Evolutionary conservation across 2,888 invertebrate species (phyloP).

Genomic region (Acrobasis suavella): DNA sequence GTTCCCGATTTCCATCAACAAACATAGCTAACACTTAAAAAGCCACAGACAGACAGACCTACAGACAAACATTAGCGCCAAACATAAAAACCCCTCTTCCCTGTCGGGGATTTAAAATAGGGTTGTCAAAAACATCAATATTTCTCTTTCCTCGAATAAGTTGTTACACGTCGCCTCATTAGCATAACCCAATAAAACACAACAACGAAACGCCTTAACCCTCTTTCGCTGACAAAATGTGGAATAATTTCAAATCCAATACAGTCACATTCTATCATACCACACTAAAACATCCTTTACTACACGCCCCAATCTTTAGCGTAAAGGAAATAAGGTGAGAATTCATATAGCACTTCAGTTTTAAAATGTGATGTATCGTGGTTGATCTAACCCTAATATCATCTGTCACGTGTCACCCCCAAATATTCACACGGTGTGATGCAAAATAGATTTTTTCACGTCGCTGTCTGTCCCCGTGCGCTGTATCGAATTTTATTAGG

Average conservation of each 20-base stretch:
- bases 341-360: slow-evolving; percentile 25
- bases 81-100: no score
- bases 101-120: no score
- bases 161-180: slow-evolving; percentile 4
- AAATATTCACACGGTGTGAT: slow-evolving; percentile 39
- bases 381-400: slow-evolving; percentile 33
- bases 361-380: slow-evolving; percentile 25
- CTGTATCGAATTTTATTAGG: slow-evolving; percentile 55
- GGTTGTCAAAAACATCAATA: slow-evolving; percentile 5
- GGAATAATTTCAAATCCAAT: slow-evolving; percentile 35
- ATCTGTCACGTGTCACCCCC: slow-evolving; percentile 42
- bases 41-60: no score
- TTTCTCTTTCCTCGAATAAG: slow-evolving; percentile 3
- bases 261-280: slow-evolving; percentile 28
- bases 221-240: slow-evolving; percentile 25
- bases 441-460: slow-evolving; percentile 45
- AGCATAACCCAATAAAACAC: slow-evolving; percentile 23
- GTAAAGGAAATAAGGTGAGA: slow-evolving; percentile 16
- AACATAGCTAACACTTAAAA: no score
- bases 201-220: slow-evolving; percentile 24
- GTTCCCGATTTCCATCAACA: no score
- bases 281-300: slow-evolving; percentile 16
- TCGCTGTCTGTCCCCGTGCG: slow-evolving; percentile 37
- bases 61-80: no score
- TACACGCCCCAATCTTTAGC: slow-evolving; percentile 12